Evolutionary conservation across 2,888 invertebrate species (phyloP), one percentile per base, ranked within the genome.

Genomic region (Dichetophora obliterata): DNA sequence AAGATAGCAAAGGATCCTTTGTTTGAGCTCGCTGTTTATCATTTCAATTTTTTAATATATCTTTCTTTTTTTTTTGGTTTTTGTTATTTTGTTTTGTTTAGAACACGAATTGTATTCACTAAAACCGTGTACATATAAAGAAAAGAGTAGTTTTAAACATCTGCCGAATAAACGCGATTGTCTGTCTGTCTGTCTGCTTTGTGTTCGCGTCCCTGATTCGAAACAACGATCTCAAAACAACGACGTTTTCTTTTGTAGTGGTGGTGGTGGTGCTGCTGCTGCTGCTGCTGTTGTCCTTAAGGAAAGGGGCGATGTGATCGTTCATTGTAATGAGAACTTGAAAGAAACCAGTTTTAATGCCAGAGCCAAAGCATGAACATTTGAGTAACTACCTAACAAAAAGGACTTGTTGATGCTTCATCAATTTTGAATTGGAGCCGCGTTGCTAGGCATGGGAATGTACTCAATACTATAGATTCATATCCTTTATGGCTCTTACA

Each of bases 161-260:
- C 66, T 66, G 66, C 66, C 66, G 43, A 66, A 59, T 43, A 59
- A 66, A 66, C 66, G 66, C 65, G 65, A 65, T 65, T 19, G 65
- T 65, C 65, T 65, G 59, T 31, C 31, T n/a, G n/a, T n/a, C n/a
- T n/a, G n/a, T 59, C 66, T 34, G 16, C 57, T 14, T 54, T 54
- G 54, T 65, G 19, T 37, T 14, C 66, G 8, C 34, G 43, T 66
- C 43, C 24, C 59, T 59, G 59, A 59, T 59, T 59, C 59, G 27
- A 24, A 59, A 59, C 43, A 43, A 43, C 43, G 43, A 43, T 43
- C 43, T 43, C 43, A 43, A 68, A 27, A 68, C 48, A 43, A 50
- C 68, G 68, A 50, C 27, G 50, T 48, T 24, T 48, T 68, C 68
- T 43, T 43, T 43, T 43, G 43, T 27, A 59, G 24, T 59, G 24